Evolutionary conservation across 2,113 vertebrate species (phyloP), one percentile per base, ranked within the genome.

Genomic region (Cynocephalus volans): DNA sequence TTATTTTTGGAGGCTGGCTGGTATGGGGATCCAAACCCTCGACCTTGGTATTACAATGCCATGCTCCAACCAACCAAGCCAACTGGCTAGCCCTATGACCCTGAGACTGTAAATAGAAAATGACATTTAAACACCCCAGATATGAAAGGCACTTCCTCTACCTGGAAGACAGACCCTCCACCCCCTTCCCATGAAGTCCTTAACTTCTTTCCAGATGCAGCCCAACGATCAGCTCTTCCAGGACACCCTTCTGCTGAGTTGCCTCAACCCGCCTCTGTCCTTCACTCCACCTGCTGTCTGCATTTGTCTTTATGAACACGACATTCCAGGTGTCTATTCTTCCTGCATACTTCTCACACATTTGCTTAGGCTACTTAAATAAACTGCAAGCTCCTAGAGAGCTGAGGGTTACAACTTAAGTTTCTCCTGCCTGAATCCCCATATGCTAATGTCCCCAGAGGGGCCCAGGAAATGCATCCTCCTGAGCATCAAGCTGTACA

Each of bases 301-400:
- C 11, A 2, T 52, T 23, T n/a, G 31, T 33, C 19, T 2, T 33
- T 23, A 50, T 0, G 31, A 19, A 21, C 8, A 1, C 5, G 33
- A 54, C 15, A n/a, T 3, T 21, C 31, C 5, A 19, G 50, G 50
- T 3, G 9, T 15, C 50, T 77, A 12, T 70, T 41, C 10, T 28
- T 52, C 50, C 75, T 33, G 31, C 2, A 13, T 48, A 52, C 31
- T 19, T 54, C 50, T 33, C 10, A 1, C 3, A n/a, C 0, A 41
- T 26, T 54, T n/a, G 21, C 11, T n/a, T 33, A 21, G 31, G 50
- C 52, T 21, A 10, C 31, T 41, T 11, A 33, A 52, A 21, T 21
- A 52, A 54, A 33, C 17, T 3, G 8, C 5, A 3, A 54, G 76
- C 18, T 33, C 52, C 54, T 1, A n/a, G 52, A 24, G 52, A 54